Percentiles rank a stretch among this genome's conserved stretches.
Conservation (phyloP, 2,113 vertebrate genomes). For the Oryzias melastigma region DNA sequence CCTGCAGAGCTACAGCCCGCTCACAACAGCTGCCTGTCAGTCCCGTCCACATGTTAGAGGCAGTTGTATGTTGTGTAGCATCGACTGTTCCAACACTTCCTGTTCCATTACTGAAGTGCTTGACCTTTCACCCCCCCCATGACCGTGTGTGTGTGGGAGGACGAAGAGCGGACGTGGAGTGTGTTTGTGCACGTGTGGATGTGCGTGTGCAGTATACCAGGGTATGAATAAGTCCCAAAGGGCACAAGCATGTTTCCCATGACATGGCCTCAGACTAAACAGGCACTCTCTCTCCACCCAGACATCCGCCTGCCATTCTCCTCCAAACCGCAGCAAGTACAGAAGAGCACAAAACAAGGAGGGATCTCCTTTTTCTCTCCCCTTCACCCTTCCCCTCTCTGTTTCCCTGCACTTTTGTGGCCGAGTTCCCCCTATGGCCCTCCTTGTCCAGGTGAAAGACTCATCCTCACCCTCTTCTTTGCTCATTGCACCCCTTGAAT, state of each 20-base stretch:
- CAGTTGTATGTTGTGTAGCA: constrained; percentile 67
- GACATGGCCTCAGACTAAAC: constrained; percentile 76
- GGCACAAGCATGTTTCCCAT: constrained; percentile 73
- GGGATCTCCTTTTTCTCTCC: constrained; percentile 54
- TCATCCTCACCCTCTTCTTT: constrained; percentile 58
- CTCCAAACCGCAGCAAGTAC: constrained; percentile 54
- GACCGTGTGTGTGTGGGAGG: constrained; percentile 69
- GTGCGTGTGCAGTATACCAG: constrained; percentile 44
- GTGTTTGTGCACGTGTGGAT: constrained; percentile 43
- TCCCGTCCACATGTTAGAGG: constrained; percentile 68
- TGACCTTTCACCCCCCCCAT: constrained; percentile 70
- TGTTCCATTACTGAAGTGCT: constrained; percentile 74
- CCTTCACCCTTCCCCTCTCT: constrained; percentile 24
- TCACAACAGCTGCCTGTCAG: constrained; percentile 75
- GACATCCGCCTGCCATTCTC: constrained; percentile 73
- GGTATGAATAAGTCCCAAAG: constrained; percentile 66
- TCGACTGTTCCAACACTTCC: constrained; percentile 74
- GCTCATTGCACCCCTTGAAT: constrained; percentile 70
- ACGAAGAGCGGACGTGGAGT: constrained; percentile 48
- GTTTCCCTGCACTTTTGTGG: constrained; percentile 56
- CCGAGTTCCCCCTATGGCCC: constrained; percentile 54
- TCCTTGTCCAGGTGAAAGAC: constrained; percentile 77
- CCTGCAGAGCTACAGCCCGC: constrained; percentile 46
- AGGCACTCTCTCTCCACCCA: constrained; percentile 70
- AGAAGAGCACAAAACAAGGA: constrained; percentile 55